Evolutionary conservation across 2,888 invertebrate genomes (phyloP), one percentile per base, ranked within the genome.

Genomic region (Germaria angustata): DNA sequence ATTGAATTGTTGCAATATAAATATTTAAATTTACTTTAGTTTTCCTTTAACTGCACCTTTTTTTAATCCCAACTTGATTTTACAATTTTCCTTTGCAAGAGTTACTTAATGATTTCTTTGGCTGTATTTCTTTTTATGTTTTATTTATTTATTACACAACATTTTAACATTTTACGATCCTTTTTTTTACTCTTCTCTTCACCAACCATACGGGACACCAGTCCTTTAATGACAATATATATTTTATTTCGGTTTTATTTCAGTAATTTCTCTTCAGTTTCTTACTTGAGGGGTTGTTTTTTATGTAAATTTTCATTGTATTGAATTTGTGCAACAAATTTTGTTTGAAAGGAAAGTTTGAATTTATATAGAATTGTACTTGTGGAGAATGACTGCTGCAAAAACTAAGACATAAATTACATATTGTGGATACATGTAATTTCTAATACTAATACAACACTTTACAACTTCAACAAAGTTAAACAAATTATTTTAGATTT

Each of bases 271-370:
- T 72, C 28, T 51, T 32, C n/a, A 34, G 32, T 44, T 34, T 34
- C 4, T 9, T 9, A 17, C 24, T 55, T 46, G 4, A 53, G 17
- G 24, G 13, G 24, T 4, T 49, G 57, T 20, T 0, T 17, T 7
- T 53, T n/a, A 4, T 17, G 39, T 32, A 3, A 39, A 63, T 11
- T 41, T 44, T 32, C 69, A 72, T 69, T 69, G 32, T 65, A 69
- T 55, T 55, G 55, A 55, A 75, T 63, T 79, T 59, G 61, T 69
- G 63, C 55, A 63, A 80, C 75, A 75, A 80, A 69, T 69, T 69
- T 63, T 17, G 46, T 57, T 17, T 65, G 68, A 63, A 51, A 80
- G 69, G 63, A 68, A 36, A 63, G 61, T 80, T 46, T 24, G 13
- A 51, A 80, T 63, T 69, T 63, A 63, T 78, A 17, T 44, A 61